phyloP scores from a whole-genome alignment of 2,888 invertebrate genomes.

The Trissolcus brochymenae region DNA sequence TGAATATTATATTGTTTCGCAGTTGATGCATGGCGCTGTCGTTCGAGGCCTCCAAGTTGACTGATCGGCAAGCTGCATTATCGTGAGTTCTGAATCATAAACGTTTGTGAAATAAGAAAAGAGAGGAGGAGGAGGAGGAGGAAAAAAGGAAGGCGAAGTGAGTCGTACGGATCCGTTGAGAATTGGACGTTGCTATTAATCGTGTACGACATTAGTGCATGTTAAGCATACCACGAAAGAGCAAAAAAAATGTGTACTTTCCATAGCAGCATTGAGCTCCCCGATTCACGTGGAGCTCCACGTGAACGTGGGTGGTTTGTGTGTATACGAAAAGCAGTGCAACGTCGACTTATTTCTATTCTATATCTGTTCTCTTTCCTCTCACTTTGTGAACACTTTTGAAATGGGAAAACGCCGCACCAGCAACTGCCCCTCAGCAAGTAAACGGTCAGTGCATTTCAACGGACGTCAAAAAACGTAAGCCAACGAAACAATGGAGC shows the following conservation, averaged over 20 bases:
- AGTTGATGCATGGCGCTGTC: no score
- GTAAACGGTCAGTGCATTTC: conserved; percentile 53
- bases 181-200: conserved; percentile 51
- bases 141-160: conserved; percentile 23
- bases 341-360: conserved; percentile 56
- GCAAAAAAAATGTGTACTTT: conserved; percentile 63
- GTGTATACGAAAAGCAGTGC: conserved; percentile 56
- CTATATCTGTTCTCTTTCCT: conserved; percentile 57
- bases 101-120: neutral
- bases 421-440: conserved; percentile 39
- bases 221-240: conserved; percentile 55
- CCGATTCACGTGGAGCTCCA: conserved; percentile 71
- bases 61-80: conserved; percentile 10
- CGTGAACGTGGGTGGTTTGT: conserved; percentile 72
- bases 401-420: conserved; percentile 53
- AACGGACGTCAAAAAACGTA: conserved; percentile 39
- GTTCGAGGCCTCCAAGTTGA: no score
- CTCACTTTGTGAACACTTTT: conserved; percentile 56
- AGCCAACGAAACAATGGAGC: conserved; percentile 13
- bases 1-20: no score
- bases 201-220: conserved; percentile 48
- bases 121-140: no score
- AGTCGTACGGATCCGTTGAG: conserved; percentile 29
- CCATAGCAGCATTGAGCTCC: conserved; percentile 66
- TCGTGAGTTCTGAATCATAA: conserved; percentile 27